A percentile compares a stretch with the other conserved stretches of the same genome.
phyloP scores from a whole-genome alignment of 2,888 invertebrate species.

The Pandemis heparana region DNA sequence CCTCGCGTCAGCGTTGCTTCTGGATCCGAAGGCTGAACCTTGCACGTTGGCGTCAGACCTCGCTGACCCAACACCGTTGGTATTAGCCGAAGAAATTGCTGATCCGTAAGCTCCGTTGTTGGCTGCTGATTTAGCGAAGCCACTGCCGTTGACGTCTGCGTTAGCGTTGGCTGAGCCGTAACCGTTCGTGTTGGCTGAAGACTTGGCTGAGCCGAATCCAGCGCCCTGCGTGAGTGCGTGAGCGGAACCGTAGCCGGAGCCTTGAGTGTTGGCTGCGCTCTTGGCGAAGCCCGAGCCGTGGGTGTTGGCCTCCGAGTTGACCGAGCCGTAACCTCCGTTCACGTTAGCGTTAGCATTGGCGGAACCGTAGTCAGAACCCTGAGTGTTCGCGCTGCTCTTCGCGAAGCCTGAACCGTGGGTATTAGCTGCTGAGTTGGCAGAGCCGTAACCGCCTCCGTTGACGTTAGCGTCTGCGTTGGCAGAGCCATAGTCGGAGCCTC shows the following conservation, averaged over 20 bases:
- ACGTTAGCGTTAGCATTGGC: conserved; percentile 51
- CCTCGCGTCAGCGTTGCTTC: conserved; percentile 62
- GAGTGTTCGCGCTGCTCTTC: conserved; percentile 48
- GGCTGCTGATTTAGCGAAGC: conserved; percentile 57
- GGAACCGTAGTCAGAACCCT: conserved; percentile 46
- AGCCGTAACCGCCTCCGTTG: conserved; percentile 47
- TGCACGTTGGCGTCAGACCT: conserved; percentile 48
- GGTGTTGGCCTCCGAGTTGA: conserved; percentile 54
- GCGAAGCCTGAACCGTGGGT: conserved; percentile 46
- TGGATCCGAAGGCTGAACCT: conserved; percentile 51
- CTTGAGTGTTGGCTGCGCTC: conserved; percentile 50
- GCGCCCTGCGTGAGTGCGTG: conserved; percentile 52
- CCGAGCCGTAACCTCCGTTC: conserved; percentile 54
- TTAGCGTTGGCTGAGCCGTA: conserved; percentile 58
- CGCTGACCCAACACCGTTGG: conserved; percentile 51
- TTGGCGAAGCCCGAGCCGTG: conserved; percentile 50
- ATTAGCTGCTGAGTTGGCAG: conserved; percentile 47
- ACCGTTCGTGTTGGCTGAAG: conserved; percentile 60
- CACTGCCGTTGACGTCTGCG: conserved; percentile 59
- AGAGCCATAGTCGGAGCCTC: conserved; percentile 42
- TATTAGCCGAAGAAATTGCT: conserved; percentile 56
- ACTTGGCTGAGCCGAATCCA: conserved; percentile 53
- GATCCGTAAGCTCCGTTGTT: conserved; percentile 54
- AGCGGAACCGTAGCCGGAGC: conserved; percentile 47
- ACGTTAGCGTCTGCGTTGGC: conserved; percentile 50